Evolutionary conservation across 2,888 invertebrate species (phyloP).

Genomic region (Sinotaia quadrata): DNA sequence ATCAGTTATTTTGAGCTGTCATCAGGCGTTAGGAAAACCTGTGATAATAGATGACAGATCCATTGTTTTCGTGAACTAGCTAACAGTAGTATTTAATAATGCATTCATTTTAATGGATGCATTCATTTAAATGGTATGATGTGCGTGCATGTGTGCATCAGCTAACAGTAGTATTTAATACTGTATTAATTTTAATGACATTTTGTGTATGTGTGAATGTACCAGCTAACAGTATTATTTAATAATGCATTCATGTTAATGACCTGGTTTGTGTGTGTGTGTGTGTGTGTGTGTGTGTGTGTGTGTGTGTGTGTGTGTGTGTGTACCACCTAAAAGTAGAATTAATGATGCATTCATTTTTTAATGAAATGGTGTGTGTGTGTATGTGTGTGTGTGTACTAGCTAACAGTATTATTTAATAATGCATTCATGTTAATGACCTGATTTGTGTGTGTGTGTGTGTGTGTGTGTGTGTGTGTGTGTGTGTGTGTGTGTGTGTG

Average conservation of each 20-base stretch:
- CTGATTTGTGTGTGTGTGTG: background rate
- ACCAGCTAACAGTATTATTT: too few species aligned
- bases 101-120: background rate
- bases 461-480: slow-evolving; percentile 1
- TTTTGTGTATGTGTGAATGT: slow-evolving; percentile 9
- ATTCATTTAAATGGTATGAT: background rate
- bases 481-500: background rate
- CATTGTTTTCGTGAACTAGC: too few species aligned
- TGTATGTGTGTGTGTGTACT: slow-evolving; percentile 10
- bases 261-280: background rate
- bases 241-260: background rate
- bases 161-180: too few species aligned
- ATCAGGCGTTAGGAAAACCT: too few species aligned
- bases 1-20: too few species aligned
- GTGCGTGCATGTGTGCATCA: too few species aligned
- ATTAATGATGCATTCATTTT: background rate
- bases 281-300: background rate
- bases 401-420: too few species aligned
- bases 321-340: background rate
- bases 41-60: too few species aligned
- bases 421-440: background rate
- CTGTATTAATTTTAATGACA: background rate
- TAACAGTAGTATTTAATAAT: background rate
- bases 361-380: slow-evolving; percentile 2
- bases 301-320: background rate